A percentile compares a stretch with the other conserved stretches of the same genome.
Evolutionary conservation across 2,113 vertebrate species (phyloP).

Genomic region (Hepsetus odoe): DNA sequence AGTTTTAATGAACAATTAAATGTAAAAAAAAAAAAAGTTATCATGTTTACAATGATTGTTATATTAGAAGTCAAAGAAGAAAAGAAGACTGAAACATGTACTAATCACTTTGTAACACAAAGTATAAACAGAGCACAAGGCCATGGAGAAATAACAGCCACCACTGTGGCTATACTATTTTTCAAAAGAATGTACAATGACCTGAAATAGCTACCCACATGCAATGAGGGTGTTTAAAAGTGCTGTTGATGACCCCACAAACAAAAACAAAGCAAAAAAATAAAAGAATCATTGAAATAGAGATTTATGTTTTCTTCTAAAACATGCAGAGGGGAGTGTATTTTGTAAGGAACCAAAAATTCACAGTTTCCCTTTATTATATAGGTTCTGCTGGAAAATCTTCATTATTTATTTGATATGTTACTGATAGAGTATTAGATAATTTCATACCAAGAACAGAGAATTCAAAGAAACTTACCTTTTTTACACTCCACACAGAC

Average conservation of each 20-base stretch:
- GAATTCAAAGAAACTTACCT: no score
- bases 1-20: constrained; percentile 17
- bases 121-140: constrained; percentile 9
- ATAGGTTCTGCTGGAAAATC: constrained; percentile 23
- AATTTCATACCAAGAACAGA: constrained; percentile 16
- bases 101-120: neutral
- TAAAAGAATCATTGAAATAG: neutral
- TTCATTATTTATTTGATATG: constrained; percentile 36
- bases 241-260: constrained; percentile 27
- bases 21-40: constrained; percentile 4
- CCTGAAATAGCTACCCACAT: constrained; percentile 21
- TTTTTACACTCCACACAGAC: no score
- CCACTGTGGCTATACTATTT: neutral
- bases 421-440: constrained; percentile 25
- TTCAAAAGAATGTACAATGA: neutral
- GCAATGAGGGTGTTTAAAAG: constrained; percentile 32
- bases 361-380: neutral
- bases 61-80: constrained; percentile 22
- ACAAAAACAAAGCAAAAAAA: neutral
- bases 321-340: neutral
- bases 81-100: constrained; percentile 28
- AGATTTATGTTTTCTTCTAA: neutral
- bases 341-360: neutral
- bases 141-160: neutral
- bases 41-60: constrained; percentile 29